These are phyloP conservation scores for Pollenia griseotomentosa DNA, from an alignment of 2,888 invertebrate species.

Conservation along the genomic window DNA sequence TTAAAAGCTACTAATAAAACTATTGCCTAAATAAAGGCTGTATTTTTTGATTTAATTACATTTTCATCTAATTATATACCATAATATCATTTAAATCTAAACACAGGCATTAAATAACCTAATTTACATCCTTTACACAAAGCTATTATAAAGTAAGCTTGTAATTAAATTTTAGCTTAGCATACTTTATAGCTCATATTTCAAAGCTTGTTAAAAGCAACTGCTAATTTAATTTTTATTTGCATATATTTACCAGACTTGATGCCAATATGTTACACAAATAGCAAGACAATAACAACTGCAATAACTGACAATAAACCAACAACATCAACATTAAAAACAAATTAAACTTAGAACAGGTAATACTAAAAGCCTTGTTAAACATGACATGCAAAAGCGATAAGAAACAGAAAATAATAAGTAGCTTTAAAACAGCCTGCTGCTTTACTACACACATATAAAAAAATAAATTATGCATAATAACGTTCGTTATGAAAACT, in stretches of 20 bases:
- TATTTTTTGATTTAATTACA: neutral
- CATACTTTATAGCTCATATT: neutral
- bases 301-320: no score
- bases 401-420: neutral
- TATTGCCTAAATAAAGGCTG: neutral
- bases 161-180: neutral
- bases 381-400: neutral
- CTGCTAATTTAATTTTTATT: constrained; percentile 4
- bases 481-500: no score
- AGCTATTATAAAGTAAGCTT: neutral
- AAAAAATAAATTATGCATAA: neutral
- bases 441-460: neutral
- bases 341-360: neutral
- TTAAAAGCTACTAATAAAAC: neutral
- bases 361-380: neutral
- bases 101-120: neutral
- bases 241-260: neutral
- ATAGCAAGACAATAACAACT: neutral
- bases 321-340: neutral
- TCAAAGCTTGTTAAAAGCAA: neutral
- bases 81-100: neutral
- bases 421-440: neutral
- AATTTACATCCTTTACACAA: neutral
- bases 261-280: neutral
- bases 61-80: neutral